Conservation (phyloP, 2,888 invertebrate genomes). For the Drosophila infuscata region DNA sequence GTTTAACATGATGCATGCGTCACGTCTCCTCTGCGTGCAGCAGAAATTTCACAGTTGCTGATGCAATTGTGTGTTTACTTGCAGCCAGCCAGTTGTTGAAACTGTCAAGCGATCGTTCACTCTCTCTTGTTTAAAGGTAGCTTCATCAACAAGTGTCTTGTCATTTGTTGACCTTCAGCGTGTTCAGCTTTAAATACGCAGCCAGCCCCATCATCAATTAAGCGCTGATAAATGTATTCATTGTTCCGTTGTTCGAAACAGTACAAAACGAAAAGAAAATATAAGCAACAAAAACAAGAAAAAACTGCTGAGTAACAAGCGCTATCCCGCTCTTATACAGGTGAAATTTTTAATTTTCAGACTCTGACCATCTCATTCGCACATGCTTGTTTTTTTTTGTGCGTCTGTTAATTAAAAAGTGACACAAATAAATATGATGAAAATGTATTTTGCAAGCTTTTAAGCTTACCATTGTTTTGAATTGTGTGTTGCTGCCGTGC, state of each 20-base stretch:
- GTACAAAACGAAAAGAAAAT: slow-evolving; percentile 34
- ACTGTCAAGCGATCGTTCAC: not conserved
- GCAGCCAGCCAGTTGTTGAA: slow-evolving; percentile 4
- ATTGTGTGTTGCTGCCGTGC: slow-evolving; percentile 27
- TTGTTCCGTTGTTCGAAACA: slow-evolving; percentile 45
- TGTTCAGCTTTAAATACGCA: slow-evolving; percentile 39
- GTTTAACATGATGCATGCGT: slow-evolving; percentile 1
- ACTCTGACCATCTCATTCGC: slow-evolving; percentile 38
- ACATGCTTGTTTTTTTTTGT: slow-evolving; percentile 13
- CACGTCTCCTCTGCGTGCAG: slow-evolving; percentile 13
- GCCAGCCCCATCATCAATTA: slow-evolving; percentile 51
- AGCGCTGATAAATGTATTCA: slow-evolving; percentile 61
- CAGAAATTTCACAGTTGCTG: slow-evolving; percentile 25
- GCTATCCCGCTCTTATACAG: slow-evolving; percentile 34
- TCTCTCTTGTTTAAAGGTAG: slow-evolving; percentile 32
- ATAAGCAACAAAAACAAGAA: not conserved
- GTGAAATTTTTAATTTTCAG: slow-evolving; percentile 8
- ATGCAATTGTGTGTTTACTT: slow-evolving; percentile 17
- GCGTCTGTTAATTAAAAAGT: slow-evolving; percentile 38
- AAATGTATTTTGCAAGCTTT: slow-evolving; percentile 51
- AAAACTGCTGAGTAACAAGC: slow-evolving; percentile 25
- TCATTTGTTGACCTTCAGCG: slow-evolving; percentile 68
- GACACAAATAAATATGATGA: slow-evolving; percentile 39
- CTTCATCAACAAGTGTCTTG: slow-evolving; percentile 37
- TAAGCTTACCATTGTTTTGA: slow-evolving; percentile 37